Evolutionary conservation across 2,797 vertebrate genomes (phyloP), one percentile per base, ranked within the genome.

Genomic region (Necrosyrtes monachus): DNA sequence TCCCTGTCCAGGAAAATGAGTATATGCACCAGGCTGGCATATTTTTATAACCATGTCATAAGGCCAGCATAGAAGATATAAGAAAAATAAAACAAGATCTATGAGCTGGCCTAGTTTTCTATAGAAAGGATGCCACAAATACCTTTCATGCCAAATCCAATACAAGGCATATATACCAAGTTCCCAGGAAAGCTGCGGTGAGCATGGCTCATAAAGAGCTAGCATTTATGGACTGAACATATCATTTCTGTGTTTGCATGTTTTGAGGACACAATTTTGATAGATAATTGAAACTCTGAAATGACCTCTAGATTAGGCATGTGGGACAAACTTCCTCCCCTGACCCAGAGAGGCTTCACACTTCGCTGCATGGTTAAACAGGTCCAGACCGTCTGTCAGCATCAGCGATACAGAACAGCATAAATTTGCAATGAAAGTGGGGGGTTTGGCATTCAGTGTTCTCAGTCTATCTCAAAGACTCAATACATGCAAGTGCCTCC

Each of bases 291-390:
- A 93, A 96, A 92, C 57, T 92, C 46, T 31, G 33, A 67, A 76
- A 92, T 69, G 65, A 75, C 45, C 31, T 88, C 57, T 22, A 91
- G 62, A 63, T 85, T 23, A 91, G 67, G 35, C 79, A 90, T 1
- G 0, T 23, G 41, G 28, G 77, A 59, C 10, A 7, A 64, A 54
- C 79, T 70, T 92, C 64, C 93, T 90, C 45, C 56, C 46, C 46
- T 48, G 68, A 67, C 37, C 39, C 82, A 70, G 67, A 56, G 78
- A 87, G 25, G 59, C 41, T 88, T 94, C 80, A 85, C 2, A 5
- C 78, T 92, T 92, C 74, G 37, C 72, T 63, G 94, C 91, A 85
- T 16, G 30, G 85, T 82, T 91, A 54, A 88, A 93, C 72, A 94
- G 41, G 79, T 39, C 41, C 57, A 70, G 77, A 64, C 35, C 2